These are phyloP conservation scores for Ferdinandea cuprea DNA, from an alignment of 2,888 invertebrate species.

Conservation along the genomic window DNA sequence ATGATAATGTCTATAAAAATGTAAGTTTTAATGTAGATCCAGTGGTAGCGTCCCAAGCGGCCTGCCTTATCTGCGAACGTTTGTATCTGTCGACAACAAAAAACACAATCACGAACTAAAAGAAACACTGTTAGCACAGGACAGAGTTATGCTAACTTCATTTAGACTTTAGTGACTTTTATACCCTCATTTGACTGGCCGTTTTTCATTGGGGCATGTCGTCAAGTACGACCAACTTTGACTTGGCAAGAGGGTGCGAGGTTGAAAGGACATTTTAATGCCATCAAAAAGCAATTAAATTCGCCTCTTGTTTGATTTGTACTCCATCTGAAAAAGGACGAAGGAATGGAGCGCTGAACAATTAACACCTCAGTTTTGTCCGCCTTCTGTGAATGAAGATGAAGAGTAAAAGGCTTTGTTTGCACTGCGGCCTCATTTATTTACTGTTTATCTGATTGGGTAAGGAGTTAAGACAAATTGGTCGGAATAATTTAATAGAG, in stretches of 20 bases:
- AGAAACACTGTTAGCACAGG: conserved; percentile 31
- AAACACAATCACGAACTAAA: conserved; percentile 30
- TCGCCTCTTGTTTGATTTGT: conserved; percentile 73
- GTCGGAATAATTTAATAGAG: conserved; percentile 57
- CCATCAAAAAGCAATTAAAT: conserved; percentile 81
- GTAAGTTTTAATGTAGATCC: not conserved
- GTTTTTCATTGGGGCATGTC: not conserved
- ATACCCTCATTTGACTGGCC: conserved; percentile 39
- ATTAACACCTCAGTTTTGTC: conserved; percentile 60
- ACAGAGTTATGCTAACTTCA: conserved; percentile 65
- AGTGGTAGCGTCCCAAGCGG: not conserved
- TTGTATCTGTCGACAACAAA: conserved; percentile 9
- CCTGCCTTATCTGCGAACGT: conserved; percentile 3
- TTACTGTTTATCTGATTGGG: conserved; percentile 66
- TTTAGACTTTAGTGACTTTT: conserved; percentile 53
- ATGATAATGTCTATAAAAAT: conserved; percentile 46
- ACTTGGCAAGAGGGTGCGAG: not conserved
- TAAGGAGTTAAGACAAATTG: conserved; percentile 49
- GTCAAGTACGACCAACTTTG: not conserved
- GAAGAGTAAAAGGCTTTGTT: conserved; percentile 42
- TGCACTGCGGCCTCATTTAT: conserved; percentile 57
- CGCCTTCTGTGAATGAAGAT: conserved; percentile 9
- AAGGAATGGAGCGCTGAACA: conserved; percentile 56
- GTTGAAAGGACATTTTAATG: conserved; percentile 74
- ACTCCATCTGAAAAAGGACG: conserved; percentile 31